Evolutionary conservation across 1,140 invertebrate genomes (phyloP).

Genomic region (Drosophila triauraria): DNA sequence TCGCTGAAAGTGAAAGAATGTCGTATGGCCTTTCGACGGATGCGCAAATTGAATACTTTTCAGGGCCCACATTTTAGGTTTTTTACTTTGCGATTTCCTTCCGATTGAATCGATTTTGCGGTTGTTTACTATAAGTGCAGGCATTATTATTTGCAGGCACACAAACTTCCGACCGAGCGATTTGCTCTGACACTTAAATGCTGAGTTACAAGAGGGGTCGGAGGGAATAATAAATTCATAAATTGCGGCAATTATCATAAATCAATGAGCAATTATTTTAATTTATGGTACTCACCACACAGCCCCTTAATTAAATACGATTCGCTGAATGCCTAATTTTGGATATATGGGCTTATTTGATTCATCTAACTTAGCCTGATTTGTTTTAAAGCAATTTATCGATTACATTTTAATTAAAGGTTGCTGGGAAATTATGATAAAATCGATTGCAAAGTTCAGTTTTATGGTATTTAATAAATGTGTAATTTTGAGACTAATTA

Average conservation of each 20-base stretch:
- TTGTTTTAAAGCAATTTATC: neutral
- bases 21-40: conserved; percentile 10
- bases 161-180: conserved; percentile 13
- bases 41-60: conserved; percentile 12
- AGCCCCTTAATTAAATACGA: neutral
- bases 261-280: conserved; percentile 39
- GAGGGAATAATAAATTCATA: conserved; percentile 1
- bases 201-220: neutral
- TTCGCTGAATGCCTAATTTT: conserved; percentile 1
- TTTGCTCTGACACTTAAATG: conserved; percentile 26
- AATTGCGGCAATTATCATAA: conserved; percentile 21
- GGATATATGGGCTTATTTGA: neutral
- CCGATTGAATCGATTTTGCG: conserved; percentile 24
- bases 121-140: conserved; percentile 9
- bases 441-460: neutral
- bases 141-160: neutral
- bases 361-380: neutral
- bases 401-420: too few relatives aligned
- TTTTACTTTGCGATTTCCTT: conserved; percentile 1
- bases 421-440: too few relatives aligned
- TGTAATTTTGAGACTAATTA: too few relatives aligned
- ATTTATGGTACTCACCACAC: neutral
- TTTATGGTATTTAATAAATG: neutral
- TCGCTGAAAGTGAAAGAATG: conserved; percentile 19
- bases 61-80: neutral